A percentile compares a stretch with the other conserved stretches of the same genome.
Evolutionary conservation across 2,797 vertebrate species (phyloP).

Genomic region (Calcarius lapponicus): DNA sequence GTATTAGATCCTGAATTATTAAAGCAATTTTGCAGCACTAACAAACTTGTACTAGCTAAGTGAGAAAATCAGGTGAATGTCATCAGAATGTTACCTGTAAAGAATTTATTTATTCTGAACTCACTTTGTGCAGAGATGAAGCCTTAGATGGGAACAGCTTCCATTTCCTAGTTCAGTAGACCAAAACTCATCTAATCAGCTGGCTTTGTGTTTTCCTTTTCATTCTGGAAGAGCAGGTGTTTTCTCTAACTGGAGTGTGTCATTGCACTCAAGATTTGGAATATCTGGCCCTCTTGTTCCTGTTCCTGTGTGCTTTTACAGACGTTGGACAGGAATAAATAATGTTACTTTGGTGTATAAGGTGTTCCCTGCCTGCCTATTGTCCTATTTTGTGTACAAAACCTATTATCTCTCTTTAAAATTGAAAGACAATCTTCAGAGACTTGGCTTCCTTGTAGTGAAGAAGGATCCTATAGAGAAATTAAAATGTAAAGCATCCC

Average conservation of each 20-base stretch:
- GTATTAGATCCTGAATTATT: background rate
- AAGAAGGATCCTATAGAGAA: background rate
- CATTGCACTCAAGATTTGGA: background rate
- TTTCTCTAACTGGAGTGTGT: background rate
- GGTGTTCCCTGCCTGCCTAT: background rate
- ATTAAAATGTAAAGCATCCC: conserved; percentile 20
- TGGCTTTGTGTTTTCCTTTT: background rate
- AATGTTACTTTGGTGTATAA: background rate
- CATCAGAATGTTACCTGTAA: background rate
- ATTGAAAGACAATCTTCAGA: background rate
- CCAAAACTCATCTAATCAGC: background rate
- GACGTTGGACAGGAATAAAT: background rate
- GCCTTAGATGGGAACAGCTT: background rate
- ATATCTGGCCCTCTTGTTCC: background rate
- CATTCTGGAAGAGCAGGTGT: background rate
- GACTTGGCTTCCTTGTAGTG: background rate
- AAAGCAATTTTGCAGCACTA: background rate
- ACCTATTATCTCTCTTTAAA: background rate
- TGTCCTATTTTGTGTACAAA: background rate
- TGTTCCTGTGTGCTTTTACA: background rate
- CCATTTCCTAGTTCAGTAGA: background rate
- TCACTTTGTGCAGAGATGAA: background rate
- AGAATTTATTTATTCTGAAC: background rate
- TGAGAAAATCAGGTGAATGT: background rate
- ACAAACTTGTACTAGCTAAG: background rate